Evolutionary conservation across 2,113 vertebrate genomes (phyloP), one percentile per base, ranked within the genome.

Genomic region (Nibea coibor): DNA sequence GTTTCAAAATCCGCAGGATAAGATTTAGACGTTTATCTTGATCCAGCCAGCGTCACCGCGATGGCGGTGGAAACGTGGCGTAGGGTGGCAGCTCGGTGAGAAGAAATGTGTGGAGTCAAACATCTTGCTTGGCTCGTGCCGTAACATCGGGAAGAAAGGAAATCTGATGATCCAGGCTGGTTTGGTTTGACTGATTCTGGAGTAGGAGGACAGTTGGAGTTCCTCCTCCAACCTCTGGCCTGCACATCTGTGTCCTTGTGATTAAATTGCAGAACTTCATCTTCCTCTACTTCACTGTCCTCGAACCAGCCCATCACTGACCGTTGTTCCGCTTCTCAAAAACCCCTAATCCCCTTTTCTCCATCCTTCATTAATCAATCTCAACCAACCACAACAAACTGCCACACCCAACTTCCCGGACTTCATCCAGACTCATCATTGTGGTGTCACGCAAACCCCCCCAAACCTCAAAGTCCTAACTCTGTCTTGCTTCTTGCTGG

Each of bases 211-310:
- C 53, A 63, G 76, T 71, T 35, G 56, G 62, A 65, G 81, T 54
- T 80, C 75, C 39, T 84, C 56, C 62, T 59, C 5, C 70, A 73
- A 62, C 70, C 74, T 91, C 80, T 71, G 76, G 63, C 73, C 78
- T 1, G 16, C 81, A 91, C 89, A 89, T 91, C 89, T 89, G 85
- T 81, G 84, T 66, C 79, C 43, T 80, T 4, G 63, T 58, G 72
- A 88, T 87, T 90, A 90, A 94, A 91, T 80, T 82, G 57, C 54
- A 68, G 58, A 72, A 6, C 54, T 84, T 90, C 73, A 84, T 90
- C 80, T 79, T 80, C n/a, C 48, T 65, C 67, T 43, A 39, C 50
- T 75, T 69, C 62, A 35, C 68, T 81, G 85, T 64, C 74, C 86
- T 81, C 71, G 72, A 89, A 78, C 83, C 78, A 10, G 26, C 73